Percentiles rank a stretch among this genome's conserved stretches.
These are phyloP conservation scores for Palaemon carinicauda DNA, from an alignment of 1,140 invertebrate species.

Conservation along the genomic window DNA sequence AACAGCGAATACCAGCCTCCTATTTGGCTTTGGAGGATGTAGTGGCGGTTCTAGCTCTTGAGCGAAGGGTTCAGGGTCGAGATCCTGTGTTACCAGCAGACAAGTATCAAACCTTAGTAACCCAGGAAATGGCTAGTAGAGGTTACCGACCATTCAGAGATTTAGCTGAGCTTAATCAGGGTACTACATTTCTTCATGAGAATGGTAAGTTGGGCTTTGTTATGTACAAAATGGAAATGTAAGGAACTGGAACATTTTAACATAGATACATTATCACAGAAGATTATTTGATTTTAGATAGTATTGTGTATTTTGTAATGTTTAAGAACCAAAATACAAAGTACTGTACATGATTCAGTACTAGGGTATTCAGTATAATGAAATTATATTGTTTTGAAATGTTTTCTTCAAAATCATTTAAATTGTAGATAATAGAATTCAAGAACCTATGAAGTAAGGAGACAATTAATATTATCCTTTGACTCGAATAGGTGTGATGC, in stretches of 20 bases:
- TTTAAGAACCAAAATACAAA: too few species aligned
- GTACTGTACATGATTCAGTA: too few species aligned
- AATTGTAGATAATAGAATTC: conserved; percentile 14
- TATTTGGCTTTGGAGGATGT: conserved; percentile 95
- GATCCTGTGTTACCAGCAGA: conserved; percentile 92
- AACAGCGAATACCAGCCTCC: conserved; percentile 94
- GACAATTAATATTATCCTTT: too few species aligned
- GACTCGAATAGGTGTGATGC: conserved; percentile 76
- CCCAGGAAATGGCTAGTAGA: conserved; percentile 74
- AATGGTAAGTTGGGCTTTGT: conserved; percentile 76
- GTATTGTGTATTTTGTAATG: too few species aligned
- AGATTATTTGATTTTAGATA: not conserved
- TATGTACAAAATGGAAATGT: not conserved
- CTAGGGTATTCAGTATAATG: too few species aligned
- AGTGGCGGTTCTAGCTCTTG: conserved; percentile 79
- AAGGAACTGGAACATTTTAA: not conserved
- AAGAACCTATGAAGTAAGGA: conserved; percentile 50
- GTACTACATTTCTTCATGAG: conserved; percentile 95
- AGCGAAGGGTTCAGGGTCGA: conserved; percentile 65
- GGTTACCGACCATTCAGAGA: conserved; percentile 82
- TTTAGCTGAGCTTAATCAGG: conserved; percentile 87
- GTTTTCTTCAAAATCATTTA: too few species aligned
- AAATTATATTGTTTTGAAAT: too few species aligned
- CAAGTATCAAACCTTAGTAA: conserved; percentile 79
- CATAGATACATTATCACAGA: not conserved